Evolutionary conservation across 2,888 invertebrate species (phyloP).

Genomic region (Nipponacmea schrenckii): DNA sequence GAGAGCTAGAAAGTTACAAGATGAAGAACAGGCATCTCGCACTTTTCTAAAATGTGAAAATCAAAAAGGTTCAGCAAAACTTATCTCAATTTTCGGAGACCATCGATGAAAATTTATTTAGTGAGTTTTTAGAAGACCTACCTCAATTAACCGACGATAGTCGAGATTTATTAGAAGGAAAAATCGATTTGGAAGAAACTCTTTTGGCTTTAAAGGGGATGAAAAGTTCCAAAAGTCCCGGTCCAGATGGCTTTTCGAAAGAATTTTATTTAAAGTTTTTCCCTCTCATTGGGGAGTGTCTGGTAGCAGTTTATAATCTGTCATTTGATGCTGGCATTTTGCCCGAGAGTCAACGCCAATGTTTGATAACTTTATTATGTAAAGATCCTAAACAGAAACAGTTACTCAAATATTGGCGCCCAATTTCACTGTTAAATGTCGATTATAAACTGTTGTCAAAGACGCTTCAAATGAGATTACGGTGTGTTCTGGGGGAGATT

Average conservation of each 20-base stretch:
- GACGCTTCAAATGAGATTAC: too few relatives aligned
- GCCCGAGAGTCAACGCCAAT: constrained; percentile 18
- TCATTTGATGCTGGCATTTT: constrained; percentile 25
- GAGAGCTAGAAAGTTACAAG: too few relatives aligned
- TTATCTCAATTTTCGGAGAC: background rate
- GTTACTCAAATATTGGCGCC: too few relatives aligned
- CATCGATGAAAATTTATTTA: constrained; percentile 12
- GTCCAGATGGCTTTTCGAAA: too few relatives aligned
- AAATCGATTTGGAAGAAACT: constrained; percentile 9
- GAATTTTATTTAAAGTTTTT: constrained; percentile 35
- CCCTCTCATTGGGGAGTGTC: constrained; percentile 21
- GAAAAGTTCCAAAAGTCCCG: constrained; percentile 30
- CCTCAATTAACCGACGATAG: constrained; percentile 6
- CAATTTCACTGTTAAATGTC: too few relatives aligned
- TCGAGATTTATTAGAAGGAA: constrained; percentile 7
- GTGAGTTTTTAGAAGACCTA: constrained; percentile 11
- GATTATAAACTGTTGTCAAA: too few relatives aligned
- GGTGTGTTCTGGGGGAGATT: too few relatives aligned
- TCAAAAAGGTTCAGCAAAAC: too few relatives aligned
- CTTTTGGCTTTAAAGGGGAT: constrained; percentile 21
- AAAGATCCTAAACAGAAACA: too few relatives aligned
- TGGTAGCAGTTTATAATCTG: constrained; percentile 21
- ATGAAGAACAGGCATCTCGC: too few relatives aligned
- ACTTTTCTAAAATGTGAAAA: too few relatives aligned
- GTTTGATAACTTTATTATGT: constrained; percentile 32